Evolutionary conservation across 2,888 invertebrate genomes (phyloP).

Genomic region (Drosophila quasianomalipes): DNA sequence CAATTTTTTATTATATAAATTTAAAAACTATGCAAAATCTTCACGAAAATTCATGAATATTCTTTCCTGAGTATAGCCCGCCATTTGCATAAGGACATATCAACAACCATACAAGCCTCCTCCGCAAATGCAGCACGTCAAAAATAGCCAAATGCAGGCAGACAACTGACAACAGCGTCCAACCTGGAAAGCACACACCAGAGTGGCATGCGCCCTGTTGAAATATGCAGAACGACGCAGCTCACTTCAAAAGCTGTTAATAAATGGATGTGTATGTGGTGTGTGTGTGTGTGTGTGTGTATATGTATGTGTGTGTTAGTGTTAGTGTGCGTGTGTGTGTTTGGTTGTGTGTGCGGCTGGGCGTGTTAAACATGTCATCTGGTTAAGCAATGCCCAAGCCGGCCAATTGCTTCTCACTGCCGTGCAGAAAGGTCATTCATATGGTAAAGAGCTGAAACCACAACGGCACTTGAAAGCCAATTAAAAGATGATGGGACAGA

Average conservation of each 20-base stretch:
- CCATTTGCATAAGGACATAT: background rate
- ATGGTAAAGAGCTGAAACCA: slow-evolving; percentile 39
- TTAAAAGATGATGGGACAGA: slow-evolving; percentile 15
- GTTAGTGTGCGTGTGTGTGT: slow-evolving; percentile 14
- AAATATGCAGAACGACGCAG: slow-evolving; percentile 46
- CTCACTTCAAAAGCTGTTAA: slow-evolving; percentile 24
- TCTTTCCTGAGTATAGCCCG: background rate
- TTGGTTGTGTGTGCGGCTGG: slow-evolving; percentile 23
- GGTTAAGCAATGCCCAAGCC: slow-evolving; percentile 29
- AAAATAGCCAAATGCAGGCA: slow-evolving; percentile 67
- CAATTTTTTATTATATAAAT: background rate
- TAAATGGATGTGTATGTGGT: background rate
- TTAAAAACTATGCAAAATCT: background rate
- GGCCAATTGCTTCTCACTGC: slow-evolving; percentile 46
- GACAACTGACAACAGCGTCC: slow-evolving; percentile 48
- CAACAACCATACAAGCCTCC: slow-evolving; percentile 38
- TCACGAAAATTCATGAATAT: background rate
- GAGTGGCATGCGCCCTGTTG: slow-evolving; percentile 21
- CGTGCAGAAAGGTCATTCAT: slow-evolving; percentile 40
- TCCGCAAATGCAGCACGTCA: slow-evolving; percentile 68
- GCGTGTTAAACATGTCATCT: slow-evolving; percentile 46
- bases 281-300: background rate
- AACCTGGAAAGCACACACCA: slow-evolving; percentile 7
- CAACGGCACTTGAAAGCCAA: slow-evolving; percentile 44
- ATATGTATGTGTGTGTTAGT: slow-evolving; percentile 6